Evolutionary conservation across 1,140 invertebrate species (phyloP), one percentile per base, ranked within the genome.

Genomic region (Calycopis cecrops): DNA sequence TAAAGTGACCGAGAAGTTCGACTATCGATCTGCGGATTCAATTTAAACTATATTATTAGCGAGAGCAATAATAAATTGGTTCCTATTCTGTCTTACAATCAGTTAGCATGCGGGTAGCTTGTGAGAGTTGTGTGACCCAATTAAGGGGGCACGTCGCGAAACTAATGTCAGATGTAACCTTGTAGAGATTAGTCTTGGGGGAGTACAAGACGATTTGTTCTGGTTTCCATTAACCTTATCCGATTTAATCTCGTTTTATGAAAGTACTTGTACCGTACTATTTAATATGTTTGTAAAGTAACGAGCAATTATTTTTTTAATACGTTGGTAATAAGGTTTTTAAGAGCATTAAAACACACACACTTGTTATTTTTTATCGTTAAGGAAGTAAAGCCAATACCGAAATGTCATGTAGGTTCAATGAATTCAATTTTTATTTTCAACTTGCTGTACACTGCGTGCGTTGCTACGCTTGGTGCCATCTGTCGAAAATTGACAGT

Each of bases 61-160:
- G 35, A 60, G 44, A 56, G 59, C 48, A 48, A 60, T 66, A 63
- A 63, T 62, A 62, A 63, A 69, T 66, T 58, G 66, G 56, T 53
- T 56, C 51, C 57, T 63, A 70, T 76, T 74, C 71, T 62, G 60
- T 54, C 66, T 57, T 65, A 62, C 60, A 59, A 70, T 79, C 77
- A 79, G 78, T 80, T 83, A 74, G 72, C 58, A 53, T 63, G 59
- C 47, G 48, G 65, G 62, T 62, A 57, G 56, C 65, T 70, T 28
- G 60, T 77, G 71, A 62, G 75, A 73, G 65, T 72, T 71, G 48
- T 74, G 70, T 71, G 78, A 80, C 79, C 81, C 77, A 85, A 82
- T 82, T 82, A 80, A 62, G 67, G 60, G n/a, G 67, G 71, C 68
- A 74, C 70, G 65, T 69, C 69, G 59, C 67, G 64, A 69, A 69